Percentiles rank a stretch among this genome's conserved stretches.
Conservation (phyloP, 2,888 invertebrate genomes). For the Mimachlamys varia region DNA sequence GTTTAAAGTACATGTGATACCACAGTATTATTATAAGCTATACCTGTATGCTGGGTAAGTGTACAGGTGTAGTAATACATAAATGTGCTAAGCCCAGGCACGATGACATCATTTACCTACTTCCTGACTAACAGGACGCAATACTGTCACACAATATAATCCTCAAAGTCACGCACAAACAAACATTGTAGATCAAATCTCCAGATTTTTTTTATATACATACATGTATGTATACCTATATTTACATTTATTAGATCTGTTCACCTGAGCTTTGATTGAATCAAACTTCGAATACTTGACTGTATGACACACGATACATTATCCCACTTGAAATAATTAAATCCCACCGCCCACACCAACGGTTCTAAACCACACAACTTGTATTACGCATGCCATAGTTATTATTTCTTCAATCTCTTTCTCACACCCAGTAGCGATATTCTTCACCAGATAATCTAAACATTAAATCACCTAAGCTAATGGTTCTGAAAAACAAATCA, state of each 20-base stretch:
- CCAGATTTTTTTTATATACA: not conserved
- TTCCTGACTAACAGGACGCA: slow-evolving; percentile 11
- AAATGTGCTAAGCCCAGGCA: not conserved
- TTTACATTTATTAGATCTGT: not conserved
- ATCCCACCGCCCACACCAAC: slow-evolving; percentile 10
- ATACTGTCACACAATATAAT: not conserved
- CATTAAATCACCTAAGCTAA: no score
- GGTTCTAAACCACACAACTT: not conserved
- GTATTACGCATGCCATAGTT: not conserved
- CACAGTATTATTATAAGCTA: no score
- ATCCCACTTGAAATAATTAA: slow-evolving; percentile 17
- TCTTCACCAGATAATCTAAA: no score
- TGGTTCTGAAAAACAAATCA: no score
- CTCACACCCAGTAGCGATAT: not conserved
- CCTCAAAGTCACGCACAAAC: not conserved
- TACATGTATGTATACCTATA: not conserved
- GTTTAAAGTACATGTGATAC: no score
- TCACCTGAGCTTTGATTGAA: not conserved
- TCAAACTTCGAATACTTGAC: not conserved
- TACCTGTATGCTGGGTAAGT: no score
- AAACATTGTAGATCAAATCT: not conserved
- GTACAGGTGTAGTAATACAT: not conserved
- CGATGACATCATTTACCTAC: not conserved
- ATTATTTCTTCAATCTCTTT: not conserved
- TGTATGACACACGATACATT: not conserved